phyloP scores from a whole-genome alignment of 2,113 vertebrate species.

The Ardeotis arabs region DNA sequence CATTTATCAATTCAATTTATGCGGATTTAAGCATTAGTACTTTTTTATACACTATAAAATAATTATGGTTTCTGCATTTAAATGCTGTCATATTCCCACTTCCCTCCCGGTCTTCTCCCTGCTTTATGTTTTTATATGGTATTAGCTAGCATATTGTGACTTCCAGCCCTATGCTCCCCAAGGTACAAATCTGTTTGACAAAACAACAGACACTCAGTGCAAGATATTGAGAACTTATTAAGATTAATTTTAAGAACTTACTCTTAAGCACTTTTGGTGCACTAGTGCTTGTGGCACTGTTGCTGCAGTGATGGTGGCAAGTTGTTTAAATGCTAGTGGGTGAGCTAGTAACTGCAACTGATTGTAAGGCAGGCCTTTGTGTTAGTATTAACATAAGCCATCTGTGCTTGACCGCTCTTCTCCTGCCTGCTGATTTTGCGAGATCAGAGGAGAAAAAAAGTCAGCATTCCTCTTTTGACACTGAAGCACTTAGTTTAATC shows the following conservation, averaged over 20 bases:
- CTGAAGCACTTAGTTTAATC: background rate
- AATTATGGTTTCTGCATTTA: background rate
- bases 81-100: background rate
- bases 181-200: background rate
- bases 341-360: background rate
- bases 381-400: background rate
- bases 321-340: background rate
- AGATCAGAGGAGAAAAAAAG: background rate
- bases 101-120: background rate
- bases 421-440: background rate
- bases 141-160: background rate
- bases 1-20: background rate
- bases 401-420: background rate
- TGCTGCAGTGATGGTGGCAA: background rate
- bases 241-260: no score
- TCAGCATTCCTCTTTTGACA: background rate
- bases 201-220: background rate
- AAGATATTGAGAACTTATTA: background rate
- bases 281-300: background rate
- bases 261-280: background rate
- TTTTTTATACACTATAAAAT: background rate
- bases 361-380: background rate
- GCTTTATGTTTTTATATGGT: background rate
- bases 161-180: background rate
- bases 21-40: background rate